Base-by-base conservation (phyloP, 2,888 invertebrate species). In the Thymelicus sylvestris region DNA sequence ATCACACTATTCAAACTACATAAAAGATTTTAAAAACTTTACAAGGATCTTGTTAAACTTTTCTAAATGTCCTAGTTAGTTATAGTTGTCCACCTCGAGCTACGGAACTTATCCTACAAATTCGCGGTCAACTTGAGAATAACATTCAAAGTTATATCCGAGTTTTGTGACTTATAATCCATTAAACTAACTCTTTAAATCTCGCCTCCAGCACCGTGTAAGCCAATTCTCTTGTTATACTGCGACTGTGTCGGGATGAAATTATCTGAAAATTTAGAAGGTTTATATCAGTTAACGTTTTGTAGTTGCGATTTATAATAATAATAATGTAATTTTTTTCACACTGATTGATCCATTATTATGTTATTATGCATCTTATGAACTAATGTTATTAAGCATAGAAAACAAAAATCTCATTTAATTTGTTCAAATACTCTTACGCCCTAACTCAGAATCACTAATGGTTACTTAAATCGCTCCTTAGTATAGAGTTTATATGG, bases 201-300 rank as follows among this genome's bases (percentile, higher is more conserved):
- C 94, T 92, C 67, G 90, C 92, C 80, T 94, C 94, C 61, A 95
- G 77, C 2, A 94, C 89, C 10, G 89, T 91, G 81, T 95, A 95
- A 15, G 95, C 89, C 59, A 94, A 83, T 72, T 89, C 90, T 77
- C 95, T 91, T 41, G 95, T 94, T 72, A 95, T 90, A 80, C 93
- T 93, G 13, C 95, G 88, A 73, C 89, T 93, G 72, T 89, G 90
- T 12, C 94, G 85, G 3, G 88, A 86, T 38, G 80, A 80, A 62
- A 93, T 80, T 7, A 91, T 74, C 93, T 93, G 86, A 47, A 80
- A 89, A 79, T 71, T 24, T 41, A 13, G 50, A 50, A 64, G 38
- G 10, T 64, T 64, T 62, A 41, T 61, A 44, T 44, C 44, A 44
- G 44, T 44, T 44, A 44, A 44, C 1, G 44, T 44, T 44, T 10